Conservation (phyloP, 1,140 invertebrate genomes). For the Penaeus japonicus region DNA sequence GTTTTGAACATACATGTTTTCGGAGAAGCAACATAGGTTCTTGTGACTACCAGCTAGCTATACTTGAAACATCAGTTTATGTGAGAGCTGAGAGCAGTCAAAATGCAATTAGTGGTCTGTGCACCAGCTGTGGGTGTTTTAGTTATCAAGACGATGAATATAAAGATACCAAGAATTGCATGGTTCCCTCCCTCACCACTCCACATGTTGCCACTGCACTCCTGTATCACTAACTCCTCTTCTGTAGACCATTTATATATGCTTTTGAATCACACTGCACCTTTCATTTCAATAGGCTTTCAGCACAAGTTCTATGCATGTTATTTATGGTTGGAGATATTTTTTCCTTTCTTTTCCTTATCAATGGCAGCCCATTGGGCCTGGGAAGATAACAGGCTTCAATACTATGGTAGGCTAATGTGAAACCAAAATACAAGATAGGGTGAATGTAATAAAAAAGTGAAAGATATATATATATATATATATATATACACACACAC, state of each 20-base stretch:
- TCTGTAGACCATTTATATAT: neutral
- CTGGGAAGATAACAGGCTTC: too few species aligned
- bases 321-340: too few species aligned
- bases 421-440: too few species aligned
- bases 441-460: too few species aligned
- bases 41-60: neutral
- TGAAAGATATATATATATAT: too few species aligned
- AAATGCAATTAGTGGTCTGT: neutral
- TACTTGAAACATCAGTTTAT: neutral
- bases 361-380: too few species aligned
- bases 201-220: slow-evolving; percentile 23
- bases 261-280: neutral
- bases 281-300: too few species aligned
- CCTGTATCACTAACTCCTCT: neutral
- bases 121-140: slow-evolving; percentile 11
- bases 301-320: too few species aligned
- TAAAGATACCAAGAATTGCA: neutral
- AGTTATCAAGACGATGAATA: neutral
- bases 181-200: neutral
- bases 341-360: too few species aligned
- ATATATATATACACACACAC: too few species aligned
- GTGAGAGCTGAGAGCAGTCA: slow-evolving; percentile 37
- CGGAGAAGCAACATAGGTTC: too few species aligned
- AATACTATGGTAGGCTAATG: too few species aligned
- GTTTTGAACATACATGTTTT: slow-evolving; percentile 19